Conservation (phyloP, 1,140 invertebrate species). For the Atta texana region DNA sequence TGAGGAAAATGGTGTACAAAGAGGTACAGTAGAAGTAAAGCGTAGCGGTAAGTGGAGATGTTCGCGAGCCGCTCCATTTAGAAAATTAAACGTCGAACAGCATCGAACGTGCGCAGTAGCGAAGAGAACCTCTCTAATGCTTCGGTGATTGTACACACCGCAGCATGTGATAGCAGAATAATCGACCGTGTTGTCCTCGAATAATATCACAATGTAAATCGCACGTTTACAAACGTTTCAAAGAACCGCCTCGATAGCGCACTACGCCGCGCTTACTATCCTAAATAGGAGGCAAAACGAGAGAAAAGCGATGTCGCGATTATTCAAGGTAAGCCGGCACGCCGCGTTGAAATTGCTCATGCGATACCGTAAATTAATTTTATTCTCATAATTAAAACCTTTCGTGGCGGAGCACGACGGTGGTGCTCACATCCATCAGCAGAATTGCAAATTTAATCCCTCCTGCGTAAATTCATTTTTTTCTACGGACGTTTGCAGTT, state of each 20-base stretch:
- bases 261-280: neutral
- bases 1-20: conserved; percentile 1
- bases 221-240: conserved; percentile 17
- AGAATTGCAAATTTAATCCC: conserved; percentile 52
- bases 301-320: conserved; percentile 22
- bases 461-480: conserved; percentile 25
- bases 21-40: conserved; percentile 24
- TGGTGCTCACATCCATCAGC: conserved; percentile 31
- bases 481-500: conserved; percentile 22
- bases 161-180: conserved; percentile 17
- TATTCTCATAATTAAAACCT: conserved; percentile 62
- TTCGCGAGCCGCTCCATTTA: conserved; percentile 40
- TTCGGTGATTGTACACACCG: neutral
- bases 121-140: neutral
- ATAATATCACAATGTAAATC: conserved; percentile 27
- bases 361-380: conserved; percentile 57
- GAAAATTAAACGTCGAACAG: conserved; percentile 48
- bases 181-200: conserved; percentile 1
- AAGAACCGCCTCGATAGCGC: neutral
- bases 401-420: conserved; percentile 29
- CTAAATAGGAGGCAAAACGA: conserved; percentile 25
- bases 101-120: neutral
- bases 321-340: conserved; percentile 30
- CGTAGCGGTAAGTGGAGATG: conserved; percentile 3
- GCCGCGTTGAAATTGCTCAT: conserved; percentile 27